These are phyloP conservation scores for Papilio glaucus DNA, from an alignment of 1,140 invertebrate species.

Conservation along the genomic window DNA sequence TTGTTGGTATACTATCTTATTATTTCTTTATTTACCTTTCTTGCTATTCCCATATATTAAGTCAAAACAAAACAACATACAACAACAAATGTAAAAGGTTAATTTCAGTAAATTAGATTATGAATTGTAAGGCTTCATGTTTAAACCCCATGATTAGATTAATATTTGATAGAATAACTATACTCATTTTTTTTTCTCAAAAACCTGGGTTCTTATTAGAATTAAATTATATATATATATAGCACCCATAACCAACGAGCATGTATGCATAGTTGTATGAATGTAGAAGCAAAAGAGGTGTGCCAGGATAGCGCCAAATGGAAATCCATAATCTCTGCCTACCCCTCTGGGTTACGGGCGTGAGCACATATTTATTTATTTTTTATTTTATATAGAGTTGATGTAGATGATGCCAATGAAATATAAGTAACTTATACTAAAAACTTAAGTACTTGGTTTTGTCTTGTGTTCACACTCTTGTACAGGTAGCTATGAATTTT, in stretches of 20 bases:
- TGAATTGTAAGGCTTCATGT: not conserved
- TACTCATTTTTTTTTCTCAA: not conserved
- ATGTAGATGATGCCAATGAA: not conserved
- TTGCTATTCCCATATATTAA: no score
- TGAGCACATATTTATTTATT: no score
- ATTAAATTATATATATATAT: no score
- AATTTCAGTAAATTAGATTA: not conserved
- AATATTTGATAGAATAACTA: constrained; percentile 18
- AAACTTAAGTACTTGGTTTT: not conserved
- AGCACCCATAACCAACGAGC: no score
- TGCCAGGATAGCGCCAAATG: no score
- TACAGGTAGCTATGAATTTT: not conserved
- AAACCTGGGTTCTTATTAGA: no score
- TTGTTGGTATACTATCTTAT: not conserved
- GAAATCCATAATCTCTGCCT: no score
- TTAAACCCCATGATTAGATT: constrained; percentile 24
- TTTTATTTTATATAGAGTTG: not conserved
- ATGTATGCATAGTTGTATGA: no score
- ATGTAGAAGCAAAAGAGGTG: no score
- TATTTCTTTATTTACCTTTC: not conserved
- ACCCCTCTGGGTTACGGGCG: no score
- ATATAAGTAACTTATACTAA: not conserved
- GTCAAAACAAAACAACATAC: no score
- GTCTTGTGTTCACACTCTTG: not conserved
- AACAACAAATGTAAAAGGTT: not conserved